Base-by-base conservation (phyloP, 1,140 invertebrate genomes). In the Drosophila elegans region DNA sequence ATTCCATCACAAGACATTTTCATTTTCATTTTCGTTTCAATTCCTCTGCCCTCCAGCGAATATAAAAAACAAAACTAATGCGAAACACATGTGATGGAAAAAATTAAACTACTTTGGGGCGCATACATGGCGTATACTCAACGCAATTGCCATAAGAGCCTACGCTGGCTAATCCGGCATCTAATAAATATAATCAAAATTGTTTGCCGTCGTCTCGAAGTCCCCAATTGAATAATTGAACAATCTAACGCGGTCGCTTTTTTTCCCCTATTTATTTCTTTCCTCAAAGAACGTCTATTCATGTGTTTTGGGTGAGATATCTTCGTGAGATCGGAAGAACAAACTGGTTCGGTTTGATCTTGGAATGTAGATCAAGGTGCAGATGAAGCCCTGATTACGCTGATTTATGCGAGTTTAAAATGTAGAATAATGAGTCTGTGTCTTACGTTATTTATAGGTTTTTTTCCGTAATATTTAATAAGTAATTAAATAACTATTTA, bases 161-260 rank as follows among this genome's bases (percentile, higher is more conserved):
- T 42, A 48, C 45, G 57, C 32, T 48, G 66, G 66, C 83, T 82
- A 78, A 82, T 85, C 78, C 63, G 56, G 74, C 68, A 67, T 82
- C 83, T 75, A 86, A 86, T 85, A 82, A 82, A 86, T 88, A 67
- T 45, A 79, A 69, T 76, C 71, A 78, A 72, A 78, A 68, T 75
- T 59, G 41, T 36, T 53, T 42, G 39, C 74, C 42, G 27, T 42
- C 34, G 34, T 60, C 54, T 60, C 32, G 29, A 71, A 41, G 21
- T 49, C 6, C n/a, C 74, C 82, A 88, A 88, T 88, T 88, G 79
- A 83, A 83, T 88, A 88, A 88, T 88, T 88, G 79, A 86, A 88
- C 71, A 88, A 88, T 88, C 85, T 56, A 48, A 39, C 51, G 64
- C 44, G 29, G 59, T 51, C 74, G 45, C 36, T 42, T 12, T 34